phyloP scores from a whole-genome alignment of 1,140 invertebrate species.

The Camponotus vicinus region DNA sequence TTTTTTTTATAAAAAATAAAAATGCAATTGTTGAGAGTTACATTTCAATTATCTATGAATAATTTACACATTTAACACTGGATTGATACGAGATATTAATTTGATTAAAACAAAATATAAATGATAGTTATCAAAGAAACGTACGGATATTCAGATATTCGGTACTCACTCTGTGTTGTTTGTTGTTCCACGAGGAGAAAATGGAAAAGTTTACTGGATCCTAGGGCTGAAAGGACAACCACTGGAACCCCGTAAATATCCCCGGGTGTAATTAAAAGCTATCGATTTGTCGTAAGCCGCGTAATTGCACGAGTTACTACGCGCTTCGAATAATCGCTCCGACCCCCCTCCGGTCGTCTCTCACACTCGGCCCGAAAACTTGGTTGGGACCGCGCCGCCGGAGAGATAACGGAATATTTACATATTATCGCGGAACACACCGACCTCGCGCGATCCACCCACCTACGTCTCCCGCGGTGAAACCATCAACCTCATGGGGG shows the following conservation, averaged over 20 bases:
- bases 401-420: conserved; percentile 85
- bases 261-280: conserved; percentile 83
- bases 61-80: background rate
- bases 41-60: background rate
- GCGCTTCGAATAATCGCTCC: conserved; percentile 83
- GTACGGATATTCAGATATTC: background rate
- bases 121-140: background rate
- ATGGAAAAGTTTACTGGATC: conserved; percentile 43
- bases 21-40: background rate
- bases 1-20: background rate
- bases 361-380: conserved; percentile 60
- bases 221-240: conserved; percentile 56
- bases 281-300: conserved; percentile 85
- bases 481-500: conserved; percentile 61
- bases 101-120: background rate
- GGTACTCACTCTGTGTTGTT: background rate
- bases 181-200: conserved; percentile 13
- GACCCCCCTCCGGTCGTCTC: conserved; percentile 42
- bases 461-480: conserved; percentile 70
- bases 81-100: background rate
- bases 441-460: conserved; percentile 69
- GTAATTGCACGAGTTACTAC: conserved; percentile 85
- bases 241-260: conserved; percentile 79
- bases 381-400: conserved; percentile 72
- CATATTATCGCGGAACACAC: conserved; percentile 82